phyloP scores from a whole-genome alignment of 2,888 invertebrate species.

The Monopis laevigella region DNA sequence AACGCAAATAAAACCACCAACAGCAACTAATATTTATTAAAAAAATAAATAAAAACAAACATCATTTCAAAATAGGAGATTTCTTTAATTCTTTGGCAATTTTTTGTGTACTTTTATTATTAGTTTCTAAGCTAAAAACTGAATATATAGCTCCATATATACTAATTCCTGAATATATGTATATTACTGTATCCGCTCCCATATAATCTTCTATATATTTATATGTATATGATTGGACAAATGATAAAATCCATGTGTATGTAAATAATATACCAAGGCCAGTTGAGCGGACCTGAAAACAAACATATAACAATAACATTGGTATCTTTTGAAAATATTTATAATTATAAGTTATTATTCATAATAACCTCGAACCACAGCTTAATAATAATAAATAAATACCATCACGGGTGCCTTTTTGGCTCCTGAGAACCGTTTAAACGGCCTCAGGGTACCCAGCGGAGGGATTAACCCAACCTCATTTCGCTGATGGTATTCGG shows the following conservation, averaged over 20 bases:
- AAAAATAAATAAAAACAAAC: too few relatives aligned
- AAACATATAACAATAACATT: not conserved
- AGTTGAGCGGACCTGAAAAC: constrained; percentile 4
- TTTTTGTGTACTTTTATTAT: not conserved
- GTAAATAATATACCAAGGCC: not conserved
- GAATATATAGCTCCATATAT: constrained; percentile 7
- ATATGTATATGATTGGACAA: not conserved
- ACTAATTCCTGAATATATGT: constrained; percentile 3
- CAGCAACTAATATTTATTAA: too few relatives aligned
- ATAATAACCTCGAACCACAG: too few relatives aligned
- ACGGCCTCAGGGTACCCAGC: too few relatives aligned
- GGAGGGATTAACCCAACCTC: too few relatives aligned
- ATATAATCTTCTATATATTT: not conserved
- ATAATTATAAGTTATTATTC: not conserved
- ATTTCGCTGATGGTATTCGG: too few relatives aligned
- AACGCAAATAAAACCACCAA: too few relatives aligned
- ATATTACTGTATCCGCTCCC: constrained; percentile 1
- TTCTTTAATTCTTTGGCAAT: not conserved
- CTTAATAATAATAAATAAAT: not conserved
- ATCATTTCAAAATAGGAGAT: not conserved
- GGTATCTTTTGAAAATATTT: not conserved
- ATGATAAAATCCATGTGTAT: not conserved
- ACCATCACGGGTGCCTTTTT: not conserved
- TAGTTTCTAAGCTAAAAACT: too few relatives aligned
- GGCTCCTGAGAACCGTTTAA: too few relatives aligned